Base-by-base conservation (phyloP, 2,113 vertebrate species). In the Notothenia rossii region DNA sequence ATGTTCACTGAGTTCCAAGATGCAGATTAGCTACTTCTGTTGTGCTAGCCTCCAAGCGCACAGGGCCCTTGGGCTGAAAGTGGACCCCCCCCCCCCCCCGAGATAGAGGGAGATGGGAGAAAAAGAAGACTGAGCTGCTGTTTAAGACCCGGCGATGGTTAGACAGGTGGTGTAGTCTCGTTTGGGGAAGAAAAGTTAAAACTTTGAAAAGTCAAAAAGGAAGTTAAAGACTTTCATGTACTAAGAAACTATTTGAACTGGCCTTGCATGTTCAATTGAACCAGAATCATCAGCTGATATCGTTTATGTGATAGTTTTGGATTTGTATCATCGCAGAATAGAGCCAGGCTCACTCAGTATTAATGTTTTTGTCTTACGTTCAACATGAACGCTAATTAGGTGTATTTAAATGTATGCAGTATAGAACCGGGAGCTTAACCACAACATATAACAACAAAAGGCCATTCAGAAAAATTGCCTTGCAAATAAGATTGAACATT, bases 1-100 rank as follows among this genome's bases (percentile, higher is more conserved):
- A 81, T 55, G 79, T 79, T 87, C 73, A 18, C 60, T 15, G 69
- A 79, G 71, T 87, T 85, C 83, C 59, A 80, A 84, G 83, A 58
- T 55, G 72, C 82, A 88, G 67, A 79, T 71, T 53, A 13, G 50
- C 63, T 77, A 22, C 61, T 78, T 86, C 77, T 83, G 72, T 78
- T 84, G 20, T 14, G 53, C 33, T 54, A 76, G 75, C 63, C 77
- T 84, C 72, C 53, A 36, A 50, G 68, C 80, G 81, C 40, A 72
- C 67, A 79, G 45, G 68, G 75, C 79, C 79, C 81, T 15, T n/a
- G 63, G 71, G 53, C 62, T 68, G 62, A 73, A 54, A 83, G 72
- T 73, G 36, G n/a, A 75, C 59, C 33, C 74, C 29, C 3, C 25
- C 25, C 29, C 40, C 66, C 22, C 22, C 66, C 15, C 43, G 64